phyloP scores from a whole-genome alignment of 1,140 invertebrate genomes.

The Anthonomus grandis region DNA sequence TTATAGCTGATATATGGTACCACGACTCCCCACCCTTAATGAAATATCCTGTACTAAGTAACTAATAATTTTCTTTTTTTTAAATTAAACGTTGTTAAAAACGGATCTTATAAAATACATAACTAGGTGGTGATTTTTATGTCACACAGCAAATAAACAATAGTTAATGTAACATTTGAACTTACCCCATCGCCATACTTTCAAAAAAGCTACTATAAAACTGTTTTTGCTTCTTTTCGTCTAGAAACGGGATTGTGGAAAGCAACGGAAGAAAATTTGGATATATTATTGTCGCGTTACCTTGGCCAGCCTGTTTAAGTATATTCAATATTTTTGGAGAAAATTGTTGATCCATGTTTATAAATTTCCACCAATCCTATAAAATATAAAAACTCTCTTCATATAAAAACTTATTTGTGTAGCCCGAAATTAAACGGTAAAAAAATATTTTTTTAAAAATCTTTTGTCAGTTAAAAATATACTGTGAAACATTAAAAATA shows the following conservation, averaged over 20 bases:
- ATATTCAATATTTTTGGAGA: conserved; percentile 68
- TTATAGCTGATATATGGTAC: conserved; percentile 6
- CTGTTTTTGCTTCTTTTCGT: conserved; percentile 48
- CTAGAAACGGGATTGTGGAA: conserved; percentile 62
- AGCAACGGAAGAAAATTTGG: conserved; percentile 73
- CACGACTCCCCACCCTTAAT: not conserved
- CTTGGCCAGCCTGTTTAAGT: conserved; percentile 63
- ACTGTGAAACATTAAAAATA: too few species aligned
- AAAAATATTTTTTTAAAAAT: too few species aligned
- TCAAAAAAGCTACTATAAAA: conserved; percentile 69
- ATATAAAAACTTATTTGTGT: too few species aligned
- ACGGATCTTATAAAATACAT: too few species aligned
- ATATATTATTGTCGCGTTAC: conserved; percentile 66
- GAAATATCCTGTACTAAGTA: too few species aligned
- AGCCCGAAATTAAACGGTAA: too few species aligned
- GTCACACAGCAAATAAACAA: too few species aligned
- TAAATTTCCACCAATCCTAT: conserved; percentile 65
- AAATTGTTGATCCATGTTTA: conserved; percentile 67
- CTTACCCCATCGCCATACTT: conserved; percentile 63
- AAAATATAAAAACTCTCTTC: conserved; percentile 40
- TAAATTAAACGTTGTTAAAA: too few species aligned
- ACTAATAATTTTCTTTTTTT: too few species aligned
- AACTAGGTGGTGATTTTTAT: too few species aligned
- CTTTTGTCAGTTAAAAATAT: too few species aligned
- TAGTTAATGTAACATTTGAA: conserved; percentile 3